phyloP scores from a whole-genome alignment of 2,113 vertebrate species.

The Plecturocebus donacophilus region DNA sequence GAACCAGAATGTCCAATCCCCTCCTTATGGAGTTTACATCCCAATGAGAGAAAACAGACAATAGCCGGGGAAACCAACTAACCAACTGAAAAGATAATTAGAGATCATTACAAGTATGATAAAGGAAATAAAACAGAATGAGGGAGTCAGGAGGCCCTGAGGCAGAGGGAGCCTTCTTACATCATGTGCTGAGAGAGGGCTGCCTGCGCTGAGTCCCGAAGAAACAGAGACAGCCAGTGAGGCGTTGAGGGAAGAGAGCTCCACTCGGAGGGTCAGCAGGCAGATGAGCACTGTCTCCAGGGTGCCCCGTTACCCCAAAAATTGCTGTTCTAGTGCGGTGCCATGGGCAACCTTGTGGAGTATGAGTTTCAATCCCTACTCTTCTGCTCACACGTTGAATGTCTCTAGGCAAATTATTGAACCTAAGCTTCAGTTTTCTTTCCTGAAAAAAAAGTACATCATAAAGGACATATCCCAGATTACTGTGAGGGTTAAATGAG shows the following conservation, averaged over 20 bases:
- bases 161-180: not conserved
- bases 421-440: not conserved
- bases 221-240: not conserved
- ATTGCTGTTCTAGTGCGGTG: not conserved
- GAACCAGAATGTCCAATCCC: not conserved
- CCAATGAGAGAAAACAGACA: not conserved
- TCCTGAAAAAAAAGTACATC: not conserved
- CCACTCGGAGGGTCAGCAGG: not conserved
- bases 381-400: not conserved
- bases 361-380: not conserved
- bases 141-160: not conserved
- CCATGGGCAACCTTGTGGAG: rapidly evolving
- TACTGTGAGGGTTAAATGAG: not conserved
- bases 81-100: not conserved
- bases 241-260: not conserved
- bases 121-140: not conserved
- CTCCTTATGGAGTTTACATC: not conserved
- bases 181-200: not conserved
- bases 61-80: not conserved
- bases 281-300: not conserved
- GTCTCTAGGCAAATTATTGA: not conserved
- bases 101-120: not conserved
- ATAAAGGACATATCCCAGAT: not conserved
- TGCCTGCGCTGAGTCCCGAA: not conserved
- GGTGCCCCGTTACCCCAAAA: rapidly evolving